Evolutionary conservation across 1,140 invertebrate species (phyloP), one percentile per base, ranked within the genome.

Genomic region (Acromyrmex heyeri): DNA sequence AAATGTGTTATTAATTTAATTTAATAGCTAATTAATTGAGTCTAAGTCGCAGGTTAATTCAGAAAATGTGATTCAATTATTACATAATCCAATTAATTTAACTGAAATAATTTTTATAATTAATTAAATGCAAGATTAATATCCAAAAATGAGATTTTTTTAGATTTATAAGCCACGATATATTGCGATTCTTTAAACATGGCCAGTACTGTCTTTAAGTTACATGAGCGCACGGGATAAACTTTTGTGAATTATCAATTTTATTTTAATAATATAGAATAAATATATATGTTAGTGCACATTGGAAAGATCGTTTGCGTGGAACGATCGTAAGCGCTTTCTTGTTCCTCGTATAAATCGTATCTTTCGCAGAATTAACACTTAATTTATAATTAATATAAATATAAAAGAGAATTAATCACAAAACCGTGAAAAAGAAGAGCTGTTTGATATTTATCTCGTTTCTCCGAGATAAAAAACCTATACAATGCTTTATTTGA

Each of bases 161-260:
- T 48, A 34, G 38, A 24, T 73, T 27, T 48, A 44, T 21, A 67
- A 69, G 62, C n/a, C 14, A 30, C 38, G 21, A 72, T 38, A 38
- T 38, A 38, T 61, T 50, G 38, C 34, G 8, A 30, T 59, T 83
- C 30, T 61, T 75, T 34, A 34, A 82, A 30, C 78, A 83, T 72
- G 79, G 79, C 79, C 79, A 83, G 79, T 83, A 83, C 38, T 62
- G 55, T 75, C 14, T 83, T 83, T 83, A 83, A 83, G 69, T 83
- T 75, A 57, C 50, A 21, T 8, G 30, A 83, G 44, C 27, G 69
- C 55, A 30, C 48, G 34, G 44, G 18, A 50, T 24, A 61, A 73
- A 59, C 38, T 27, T 34, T 61, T 61, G 53, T 48, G 27, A 27
- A 70, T 70, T 27, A 34, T 57, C 30, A 24, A 27, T 73, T 70